Evolutionary conservation across 1,140 invertebrate species (phyloP), one percentile per base, ranked within the genome.

Genomic region (Cyclargus thomasi): DNA sequence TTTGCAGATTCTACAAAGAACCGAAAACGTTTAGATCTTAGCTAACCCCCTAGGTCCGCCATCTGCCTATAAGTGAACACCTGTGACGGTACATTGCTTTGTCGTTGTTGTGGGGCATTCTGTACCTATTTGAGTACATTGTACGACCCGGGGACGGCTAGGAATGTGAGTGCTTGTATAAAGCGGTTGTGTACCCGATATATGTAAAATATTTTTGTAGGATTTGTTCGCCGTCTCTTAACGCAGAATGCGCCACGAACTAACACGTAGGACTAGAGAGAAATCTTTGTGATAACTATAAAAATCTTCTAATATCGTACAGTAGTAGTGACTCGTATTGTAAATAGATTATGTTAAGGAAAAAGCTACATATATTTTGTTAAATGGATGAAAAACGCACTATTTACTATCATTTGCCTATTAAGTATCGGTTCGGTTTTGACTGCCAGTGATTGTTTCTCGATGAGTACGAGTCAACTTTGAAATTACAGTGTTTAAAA

Each of bases 361-460:
- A 86, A 87, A 81, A 78, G 82, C 77, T 78, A 76, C 72, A 77
- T 90, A 86, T 90, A 86, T 90, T 90, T 86, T 86, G 85, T 86
- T 86, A 83, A 76, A 78, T 82, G 77, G 77, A 78, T 72, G 72
- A 74, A 80, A 79, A 74, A 75, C 75, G 79, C 81, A 78, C 81
- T 72, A 73, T 78, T 47, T 63, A 57, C 65, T 83, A 76, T 84
- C 66, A 74, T 85, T 86, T 85, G 85, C 82, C 72, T 82, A 29
- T 29, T 29, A 8, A 16, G 39, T 47, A 29, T 47, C 39, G 39
- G 39, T 47, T 47, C 1, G 39, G 39, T 47, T 47, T 47, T 47
- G 39, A 47, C 14, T 47, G 39, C 39, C 39, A 47, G 39, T 47
- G 39, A 8, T 47, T 47, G 14, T 11, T 2, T 47, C 39, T 47